Percentiles rank a stretch among this genome's conserved stretches.
phyloP scores from a whole-genome alignment of 2,797 vertebrate genomes.

The Cygnus olor region DNA sequence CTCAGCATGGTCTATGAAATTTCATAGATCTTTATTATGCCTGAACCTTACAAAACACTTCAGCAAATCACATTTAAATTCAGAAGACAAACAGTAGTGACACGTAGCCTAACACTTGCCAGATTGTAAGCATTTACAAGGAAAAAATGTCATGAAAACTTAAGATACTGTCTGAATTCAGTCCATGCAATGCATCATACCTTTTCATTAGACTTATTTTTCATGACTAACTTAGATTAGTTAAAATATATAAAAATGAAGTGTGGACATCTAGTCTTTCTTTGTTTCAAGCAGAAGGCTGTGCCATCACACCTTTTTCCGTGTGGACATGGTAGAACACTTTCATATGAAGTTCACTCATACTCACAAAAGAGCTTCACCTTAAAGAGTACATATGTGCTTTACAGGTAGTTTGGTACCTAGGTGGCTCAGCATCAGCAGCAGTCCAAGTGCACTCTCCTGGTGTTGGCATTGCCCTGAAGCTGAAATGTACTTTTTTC shows the following conservation, averaged over 20 bases:
- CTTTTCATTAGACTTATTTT: neutral
- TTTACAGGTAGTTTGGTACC: neutral
- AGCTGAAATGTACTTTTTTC: neutral
- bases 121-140: neutral
- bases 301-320: neutral
- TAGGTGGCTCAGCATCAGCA: neutral
- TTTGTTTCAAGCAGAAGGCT: neutral
- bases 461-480: neutral
- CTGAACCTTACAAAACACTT: neutral
- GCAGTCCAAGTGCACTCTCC: neutral
- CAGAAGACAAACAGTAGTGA: neutral
- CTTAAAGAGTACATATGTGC: neutral
- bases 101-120: neutral
- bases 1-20: neutral
- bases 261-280: neutral
- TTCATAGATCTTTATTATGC: neutral
- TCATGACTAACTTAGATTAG: neutral
- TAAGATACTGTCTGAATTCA: neutral
- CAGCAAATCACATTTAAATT: neutral
- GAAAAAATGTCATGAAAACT: neutral
- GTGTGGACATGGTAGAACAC: neutral
- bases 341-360: neutral
- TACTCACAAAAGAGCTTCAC: neutral
- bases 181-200: neutral
- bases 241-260: neutral